Evolutionary conservation across 2,888 invertebrate species (phyloP).

Genomic region (Acrobasis consociella): DNA sequence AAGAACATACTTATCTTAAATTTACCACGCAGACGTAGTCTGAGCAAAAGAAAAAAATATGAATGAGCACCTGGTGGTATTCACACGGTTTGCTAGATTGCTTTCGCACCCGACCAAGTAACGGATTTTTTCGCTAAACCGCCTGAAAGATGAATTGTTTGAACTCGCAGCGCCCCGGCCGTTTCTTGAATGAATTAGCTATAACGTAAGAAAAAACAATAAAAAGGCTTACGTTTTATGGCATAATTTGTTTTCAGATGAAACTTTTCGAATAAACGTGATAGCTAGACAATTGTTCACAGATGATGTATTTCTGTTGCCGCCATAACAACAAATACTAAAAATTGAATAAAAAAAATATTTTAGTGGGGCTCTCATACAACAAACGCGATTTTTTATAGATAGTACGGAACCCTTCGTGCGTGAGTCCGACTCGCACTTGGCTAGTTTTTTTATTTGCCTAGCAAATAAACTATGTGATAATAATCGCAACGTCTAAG

Average conservation of each 20-base stretch:
- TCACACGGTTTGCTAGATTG: constrained; percentile 66
- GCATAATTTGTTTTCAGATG: constrained; percentile 16
- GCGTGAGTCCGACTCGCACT: too few species aligned
- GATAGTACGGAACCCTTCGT: too few species aligned
- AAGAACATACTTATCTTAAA: constrained; percentile 19
- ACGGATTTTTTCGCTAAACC: constrained; percentile 51
- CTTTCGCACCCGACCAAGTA: constrained; percentile 54
- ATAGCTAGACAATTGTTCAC: too few species aligned
- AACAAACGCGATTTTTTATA: too few species aligned
- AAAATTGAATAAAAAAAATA: too few species aligned
- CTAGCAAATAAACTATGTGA: too few species aligned
- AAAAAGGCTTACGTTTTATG: constrained; percentile 19
- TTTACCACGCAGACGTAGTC: constrained; percentile 34
- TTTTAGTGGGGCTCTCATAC: too few species aligned
- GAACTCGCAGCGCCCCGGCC: constrained; percentile 35
- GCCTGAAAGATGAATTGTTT: constrained; percentile 55
- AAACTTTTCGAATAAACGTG: constrained; percentile 10
- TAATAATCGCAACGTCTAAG: too few species aligned
- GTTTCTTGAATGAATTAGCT: constrained; percentile 29
- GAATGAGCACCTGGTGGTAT: constrained; percentile 57
- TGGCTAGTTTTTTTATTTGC: too few species aligned
- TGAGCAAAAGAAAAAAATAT: constrained; percentile 44
- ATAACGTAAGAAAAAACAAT: constrained; percentile 12
- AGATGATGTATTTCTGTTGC: too few species aligned
- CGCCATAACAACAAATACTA: too few species aligned